Evolutionary conservation across 2,113 vertebrate genomes (phyloP), one percentile per base, ranked within the genome.

Genomic region (Corythornis cristatus): DNA sequence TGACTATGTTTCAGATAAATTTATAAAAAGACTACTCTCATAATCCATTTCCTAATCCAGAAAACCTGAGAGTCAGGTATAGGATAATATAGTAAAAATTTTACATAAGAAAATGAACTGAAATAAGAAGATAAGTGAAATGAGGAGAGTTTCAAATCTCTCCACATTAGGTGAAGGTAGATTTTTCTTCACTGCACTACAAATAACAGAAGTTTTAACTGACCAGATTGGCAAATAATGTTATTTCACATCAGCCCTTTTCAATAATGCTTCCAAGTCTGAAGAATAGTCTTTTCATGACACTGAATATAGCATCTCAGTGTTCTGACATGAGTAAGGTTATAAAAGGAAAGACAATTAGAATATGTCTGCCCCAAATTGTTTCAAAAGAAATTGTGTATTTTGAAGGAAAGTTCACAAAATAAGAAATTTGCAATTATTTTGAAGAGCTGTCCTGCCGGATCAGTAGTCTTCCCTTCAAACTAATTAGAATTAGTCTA

Each of bases 341-440:
- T 65, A 61, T 46, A 82, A 78, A 57, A 78, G 53, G 81, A 95
- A 89, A 56, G 31, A 78, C 13, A 84, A 60, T 46, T 61, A 84
- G 72, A 90, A 86, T 14, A 65, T 72, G 75, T 21, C 70, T 56
- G 58, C 53, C n/a, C 14, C 15, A 74, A 71, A 64, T 83, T 54
- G 70, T 85, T 77, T 70, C 73, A 60, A 70, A 93, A 77, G 29
- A 19, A 93, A 89, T 48, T 84, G 46, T 86, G 33, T 67, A 80
- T 85, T 91, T 93, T 53, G 43, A 84, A 94, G 92, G 77, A 77
- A 83, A 88, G 82, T 25, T 29, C 42, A 67, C 21, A 57, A 70
- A 93, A 76, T 28, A 19, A 48, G 73, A 90, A 76, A 76, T 3
- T n/a, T 88, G 19, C 5, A 88, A 42, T 19, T 73, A 9, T 22